A percentile compares a stretch with the other conserved stretches of the same genome.
Evolutionary conservation across 2,113 vertebrate genomes (phyloP).

Genomic region (Ophiodon elongatus): DNA sequence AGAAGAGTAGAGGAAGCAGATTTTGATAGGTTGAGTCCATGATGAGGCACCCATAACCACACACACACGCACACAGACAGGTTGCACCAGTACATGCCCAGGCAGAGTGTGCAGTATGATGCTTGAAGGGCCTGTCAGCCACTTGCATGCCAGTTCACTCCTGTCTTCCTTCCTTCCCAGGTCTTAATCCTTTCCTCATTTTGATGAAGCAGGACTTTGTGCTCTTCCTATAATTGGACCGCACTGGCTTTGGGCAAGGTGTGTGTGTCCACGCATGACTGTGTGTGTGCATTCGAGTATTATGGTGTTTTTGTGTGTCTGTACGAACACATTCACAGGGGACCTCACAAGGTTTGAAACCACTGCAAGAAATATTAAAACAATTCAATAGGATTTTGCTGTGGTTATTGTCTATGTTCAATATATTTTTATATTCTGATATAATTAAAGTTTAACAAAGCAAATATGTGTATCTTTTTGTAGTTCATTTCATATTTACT

Average conservation of each 20-base stretch:
- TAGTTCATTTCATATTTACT: background rate
- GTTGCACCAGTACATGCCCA: conserved; percentile 35
- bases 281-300: background rate
- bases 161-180: conserved; percentile 45
- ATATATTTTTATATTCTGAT: background rate
- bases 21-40: conserved; percentile 59
- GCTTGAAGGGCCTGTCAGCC: conserved; percentile 58
- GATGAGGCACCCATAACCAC: conserved; percentile 39
- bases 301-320: background rate
- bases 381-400: background rate
- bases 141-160: conserved; percentile 63
- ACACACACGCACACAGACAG: conserved; percentile 34
- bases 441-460: too few relatives aligned
- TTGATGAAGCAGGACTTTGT: conserved; percentile 68
- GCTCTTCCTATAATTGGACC: conserved; percentile 67
- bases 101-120: conserved; percentile 48
- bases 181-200: conserved; percentile 72
- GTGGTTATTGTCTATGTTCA: background rate
- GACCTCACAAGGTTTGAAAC: conserved; percentile 7
- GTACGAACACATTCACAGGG: background rate
- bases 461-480: background rate
- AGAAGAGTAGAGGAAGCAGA: conserved; percentile 49
- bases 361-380: background rate
- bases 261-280: conserved; percentile 38
- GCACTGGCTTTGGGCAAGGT: conserved; percentile 56